These are phyloP conservation scores for Diadumene lineata DNA, from an alignment of 92 coral and sea anemone genomes.

Conservation along the genomic window DNA sequence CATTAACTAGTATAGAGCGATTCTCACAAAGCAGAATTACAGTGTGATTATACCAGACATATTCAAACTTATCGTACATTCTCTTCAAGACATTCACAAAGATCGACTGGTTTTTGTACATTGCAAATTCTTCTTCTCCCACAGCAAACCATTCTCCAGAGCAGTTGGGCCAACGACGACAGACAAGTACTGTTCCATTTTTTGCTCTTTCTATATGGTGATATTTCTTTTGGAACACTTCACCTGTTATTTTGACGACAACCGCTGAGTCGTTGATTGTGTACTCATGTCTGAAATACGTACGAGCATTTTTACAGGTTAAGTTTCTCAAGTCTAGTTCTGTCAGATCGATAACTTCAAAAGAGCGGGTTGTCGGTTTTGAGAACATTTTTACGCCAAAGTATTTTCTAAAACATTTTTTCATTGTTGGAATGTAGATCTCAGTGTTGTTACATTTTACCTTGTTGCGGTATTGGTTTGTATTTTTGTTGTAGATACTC, in stretches of 20 bases:
- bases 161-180: conserved; percentile 19
- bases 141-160: conserved; percentile 23
- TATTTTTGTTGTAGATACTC: neutral
- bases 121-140: conserved; percentile 9
- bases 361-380: too few species aligned
- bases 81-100: conserved; percentile 23
- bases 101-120: conserved; percentile 18
- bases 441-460: too few species aligned
- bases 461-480: too few species aligned
- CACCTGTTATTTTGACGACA: conserved; percentile 26
- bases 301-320: conserved; percentile 5
- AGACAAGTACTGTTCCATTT: conserved; percentile 31
- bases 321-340: too few species aligned
- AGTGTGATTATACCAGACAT: neutral
- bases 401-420: too few species aligned
- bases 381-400: too few species aligned
- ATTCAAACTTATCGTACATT: conserved; percentile 13
- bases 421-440: too few species aligned
- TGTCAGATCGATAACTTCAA: too few species aligned
- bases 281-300: conserved; percentile 24
- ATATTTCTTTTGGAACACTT: conserved; percentile 7
- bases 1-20: neutral
- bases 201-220: conserved; percentile 6
- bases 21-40: neutral
- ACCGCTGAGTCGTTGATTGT: conserved; percentile 16